Evolutionary conservation across 2,888 invertebrate genomes (phyloP).

Genomic region (Amphipoea lucens): DNA sequence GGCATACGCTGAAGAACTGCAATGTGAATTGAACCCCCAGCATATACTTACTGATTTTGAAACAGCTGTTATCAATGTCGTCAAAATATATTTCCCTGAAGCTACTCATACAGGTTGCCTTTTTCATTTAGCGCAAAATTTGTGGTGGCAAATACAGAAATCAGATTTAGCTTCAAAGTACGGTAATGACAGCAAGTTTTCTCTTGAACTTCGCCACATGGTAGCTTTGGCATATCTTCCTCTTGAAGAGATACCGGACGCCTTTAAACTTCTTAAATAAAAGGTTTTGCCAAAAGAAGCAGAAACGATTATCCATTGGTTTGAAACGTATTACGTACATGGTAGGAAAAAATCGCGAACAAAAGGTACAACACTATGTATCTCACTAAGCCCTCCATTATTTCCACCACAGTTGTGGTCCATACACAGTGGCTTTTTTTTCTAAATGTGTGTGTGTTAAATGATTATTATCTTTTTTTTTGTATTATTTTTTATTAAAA

Average conservation of each 20-base stretch:
- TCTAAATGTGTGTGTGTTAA: too few species aligned
- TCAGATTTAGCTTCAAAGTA: constrained; percentile 35
- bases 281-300: background rate
- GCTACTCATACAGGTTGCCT: constrained; percentile 15
- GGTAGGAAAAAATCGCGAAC: background rate
- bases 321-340: background rate
- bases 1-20: background rate
- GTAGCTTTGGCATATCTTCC: constrained; percentile 2
- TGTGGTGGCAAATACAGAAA: constrained; percentile 45
- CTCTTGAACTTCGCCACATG: constrained; percentile 40
- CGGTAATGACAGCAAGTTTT: constrained; percentile 39
- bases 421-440: background rate
- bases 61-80: constrained; percentile 32
- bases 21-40: background rate
- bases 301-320: background rate
- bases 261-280: background rate
- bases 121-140: constrained; percentile 32
- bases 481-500: too few species aligned
- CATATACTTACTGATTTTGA: constrained; percentile 41
- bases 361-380: background rate
- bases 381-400: background rate
- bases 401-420: background rate
- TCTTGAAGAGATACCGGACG: background rate
- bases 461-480: too few species aligned
- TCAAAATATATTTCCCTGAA: constrained; percentile 21